A percentile compares a stretch with the other conserved stretches of the same genome.
phyloP scores from a whole-genome alignment of 2,888 invertebrate species.

The Mantis religiosa region DNA sequence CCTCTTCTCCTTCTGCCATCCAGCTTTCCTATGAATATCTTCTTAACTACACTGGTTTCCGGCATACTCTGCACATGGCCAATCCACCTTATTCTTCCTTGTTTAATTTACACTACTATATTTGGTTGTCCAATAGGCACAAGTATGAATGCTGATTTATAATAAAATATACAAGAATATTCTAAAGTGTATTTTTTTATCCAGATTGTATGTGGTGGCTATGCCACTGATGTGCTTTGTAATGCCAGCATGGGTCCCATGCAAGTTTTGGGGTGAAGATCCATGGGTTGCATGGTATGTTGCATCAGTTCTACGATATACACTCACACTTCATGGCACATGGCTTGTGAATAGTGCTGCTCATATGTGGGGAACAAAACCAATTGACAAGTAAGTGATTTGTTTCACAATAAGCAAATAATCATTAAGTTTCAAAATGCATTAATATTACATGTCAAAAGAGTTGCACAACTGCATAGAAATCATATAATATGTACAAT shows the following conservation, averaged over 20 bases:
- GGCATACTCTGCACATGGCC: too few relatives aligned
- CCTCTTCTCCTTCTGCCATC: too few relatives aligned
- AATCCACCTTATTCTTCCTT: too few relatives aligned
- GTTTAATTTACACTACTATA: too few relatives aligned
- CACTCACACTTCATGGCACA: slow-evolving; percentile 73
- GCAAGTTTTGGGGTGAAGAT: slow-evolving; percentile 71
- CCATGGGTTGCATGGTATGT: slow-evolving; percentile 72
- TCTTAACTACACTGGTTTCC: too few relatives aligned
- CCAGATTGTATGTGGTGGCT: slow-evolving; percentile 68
- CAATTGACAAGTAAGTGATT: slow-evolving; percentile 73
- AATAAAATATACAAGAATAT: neutral
- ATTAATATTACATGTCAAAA: too few relatives aligned
- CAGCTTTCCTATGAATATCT: too few relatives aligned
- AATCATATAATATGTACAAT: too few relatives aligned
- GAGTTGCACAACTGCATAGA: too few relatives aligned
- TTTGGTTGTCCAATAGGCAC: too few relatives aligned
- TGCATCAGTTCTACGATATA: slow-evolving; percentile 67
- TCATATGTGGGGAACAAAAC: slow-evolving; percentile 85
- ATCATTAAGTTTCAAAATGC: too few relatives aligned
- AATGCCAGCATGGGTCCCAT: slow-evolving; percentile 73
- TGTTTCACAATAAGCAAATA: neutral
- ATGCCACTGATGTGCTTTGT: slow-evolving; percentile 77
- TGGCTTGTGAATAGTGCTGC: slow-evolving; percentile 94
- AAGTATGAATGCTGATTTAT: neutral
- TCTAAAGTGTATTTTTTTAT: slow-evolving; percentile 35